Base-by-base conservation (phyloP, 2,888 invertebrate genomes). In the Phoronis australis region DNA sequence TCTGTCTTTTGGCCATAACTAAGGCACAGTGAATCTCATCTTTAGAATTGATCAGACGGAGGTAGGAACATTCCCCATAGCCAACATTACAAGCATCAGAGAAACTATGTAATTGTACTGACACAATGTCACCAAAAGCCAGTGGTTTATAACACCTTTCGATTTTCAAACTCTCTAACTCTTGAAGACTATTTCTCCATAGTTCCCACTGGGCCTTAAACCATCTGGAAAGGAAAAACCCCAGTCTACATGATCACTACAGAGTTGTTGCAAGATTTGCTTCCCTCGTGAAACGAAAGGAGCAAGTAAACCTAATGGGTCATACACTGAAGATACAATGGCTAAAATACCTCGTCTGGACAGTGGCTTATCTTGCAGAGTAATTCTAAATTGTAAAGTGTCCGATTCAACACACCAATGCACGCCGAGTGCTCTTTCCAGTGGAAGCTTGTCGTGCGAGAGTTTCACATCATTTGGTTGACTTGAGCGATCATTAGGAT, bases 21-120 rank as follows among this genome's bases (percentile, higher is more conserved):
- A 62, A 42, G 4, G 55, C 45, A 37, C 58, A 58, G 42, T 50
- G 50, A 20, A 55, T 50, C 23, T 40, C 20, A 6, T 38, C 23
- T 3, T 51, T 21, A n/a, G 40, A 26, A 23, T 54, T 44, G 2
- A 52, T 23, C n/a, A 57, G 31, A 22, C 57, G 38, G 18, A 61
- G 18, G 48, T 59, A 61, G 18, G 55, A 54, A 38, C 55, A 58
- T 37, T 55, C 54, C 5, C 60, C 59, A 46, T 63, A 62, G 3
- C 59, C 59, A 24, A 6, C 20, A 1, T 31, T 42, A 47, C 55
- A 54, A 12, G 49, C 54, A 49, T 52, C 54, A 23, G 45, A 52
- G 43, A 54, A 52, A 22, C 39, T 27, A 37, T 55, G 55, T 6
- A 55, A 25, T 26, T 55, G 26, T 5, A 40, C 15, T 15, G 22